Evolutionary conservation across 2,797 vertebrate genomes (phyloP).

Genomic region (Sebastes ruberrimus): DNA sequence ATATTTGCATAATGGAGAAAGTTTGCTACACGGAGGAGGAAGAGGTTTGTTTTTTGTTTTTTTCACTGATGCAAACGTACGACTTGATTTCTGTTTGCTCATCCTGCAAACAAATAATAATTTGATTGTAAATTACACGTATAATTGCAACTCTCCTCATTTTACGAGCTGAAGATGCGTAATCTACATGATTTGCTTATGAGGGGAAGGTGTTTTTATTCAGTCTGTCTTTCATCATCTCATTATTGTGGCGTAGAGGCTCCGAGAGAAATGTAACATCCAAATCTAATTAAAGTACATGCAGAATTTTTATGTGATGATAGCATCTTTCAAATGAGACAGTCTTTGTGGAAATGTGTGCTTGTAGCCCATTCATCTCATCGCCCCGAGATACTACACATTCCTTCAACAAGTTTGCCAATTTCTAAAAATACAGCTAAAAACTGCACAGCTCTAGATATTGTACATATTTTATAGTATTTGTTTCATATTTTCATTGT

Average conservation of each 20-base stretch:
- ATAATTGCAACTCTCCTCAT: not conserved
- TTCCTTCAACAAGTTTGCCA: too few relatives aligned
- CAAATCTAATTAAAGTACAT: not conserved
- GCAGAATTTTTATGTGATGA: not conserved
- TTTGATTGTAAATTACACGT: not conserved
- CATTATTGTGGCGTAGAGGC: not conserved
- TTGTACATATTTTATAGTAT: too few relatives aligned
- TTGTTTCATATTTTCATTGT: too few relatives aligned
- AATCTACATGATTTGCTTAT: not conserved
- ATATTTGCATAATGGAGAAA: conserved; percentile 4
- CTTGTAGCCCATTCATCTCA: not conserved
- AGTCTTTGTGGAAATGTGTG: not conserved
- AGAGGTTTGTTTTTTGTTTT: not conserved
- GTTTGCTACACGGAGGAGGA: not conserved
- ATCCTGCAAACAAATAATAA: not conserved
- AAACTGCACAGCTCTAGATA: too few relatives aligned
- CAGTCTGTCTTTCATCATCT: not conserved
- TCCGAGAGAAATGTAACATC: not conserved
- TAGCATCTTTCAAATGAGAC: not conserved
- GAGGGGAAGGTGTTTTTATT: not conserved
- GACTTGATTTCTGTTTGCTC: not conserved
- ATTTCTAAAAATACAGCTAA: too few relatives aligned
- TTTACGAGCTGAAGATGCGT: not conserved
- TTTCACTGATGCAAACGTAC: not conserved
- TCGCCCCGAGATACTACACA: too few relatives aligned